phyloP scores from a whole-genome alignment of 2,113 vertebrate species.

The Urocynchramus pylzowi region DNA sequence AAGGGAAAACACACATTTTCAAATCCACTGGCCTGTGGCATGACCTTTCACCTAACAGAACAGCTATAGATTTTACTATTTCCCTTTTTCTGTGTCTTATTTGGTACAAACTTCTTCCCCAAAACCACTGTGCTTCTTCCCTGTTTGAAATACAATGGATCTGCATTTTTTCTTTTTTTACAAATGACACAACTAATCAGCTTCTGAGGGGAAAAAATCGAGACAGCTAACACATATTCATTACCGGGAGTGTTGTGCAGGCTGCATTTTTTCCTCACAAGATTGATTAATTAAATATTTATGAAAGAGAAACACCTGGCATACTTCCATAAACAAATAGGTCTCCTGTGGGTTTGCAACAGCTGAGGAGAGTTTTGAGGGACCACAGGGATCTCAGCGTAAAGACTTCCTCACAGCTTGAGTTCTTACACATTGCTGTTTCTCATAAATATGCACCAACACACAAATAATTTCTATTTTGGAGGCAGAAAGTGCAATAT shows the following conservation, averaged over 20 bases:
- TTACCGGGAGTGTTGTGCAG: slow-evolving; percentile 20
- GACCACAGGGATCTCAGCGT: slow-evolving; percentile 30
- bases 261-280: slow-evolving; percentile 56
- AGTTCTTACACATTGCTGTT: slow-evolving; percentile 31
- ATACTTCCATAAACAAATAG: slow-evolving; percentile 73
- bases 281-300: slow-evolving; percentile 84
- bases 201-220: not conserved
- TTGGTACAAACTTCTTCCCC: not conserved
- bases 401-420: slow-evolving; percentile 68
- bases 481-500: slow-evolving; percentile 17
- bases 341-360: slow-evolving; percentile 67
- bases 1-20: not conserved
- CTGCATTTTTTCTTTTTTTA: not conserved
- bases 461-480: slow-evolving; percentile 42
- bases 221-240: slow-evolving; percentile 45
- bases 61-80: not conserved
- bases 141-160: slow-evolving; percentile 12
- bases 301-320: slow-evolving; percentile 84
- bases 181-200: slow-evolving; percentile 41
- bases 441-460: slow-evolving; percentile 69
- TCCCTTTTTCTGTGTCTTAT: not conserved
- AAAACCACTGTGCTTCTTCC: not conserved
- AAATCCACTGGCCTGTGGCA: not conserved
- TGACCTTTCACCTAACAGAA: not conserved
- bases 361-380: slow-evolving; percentile 66